Evolutionary conservation across 2,888 invertebrate species (phyloP).

Genomic region (Hipparchia semele): DNA sequence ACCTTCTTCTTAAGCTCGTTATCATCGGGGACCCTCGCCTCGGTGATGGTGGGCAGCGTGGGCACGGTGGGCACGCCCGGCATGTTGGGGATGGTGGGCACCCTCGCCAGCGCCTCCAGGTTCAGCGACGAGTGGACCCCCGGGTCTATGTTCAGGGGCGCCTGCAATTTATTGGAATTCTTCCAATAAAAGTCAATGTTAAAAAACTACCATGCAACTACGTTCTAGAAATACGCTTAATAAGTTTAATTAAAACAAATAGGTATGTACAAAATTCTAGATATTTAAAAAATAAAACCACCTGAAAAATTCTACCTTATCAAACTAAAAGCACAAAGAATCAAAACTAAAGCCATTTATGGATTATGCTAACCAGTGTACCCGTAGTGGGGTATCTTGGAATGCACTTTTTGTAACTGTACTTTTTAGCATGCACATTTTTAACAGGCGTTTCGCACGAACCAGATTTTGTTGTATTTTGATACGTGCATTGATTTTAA

Average conservation of each 20-base stretch:
- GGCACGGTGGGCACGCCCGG: slow-evolving; percentile 92
- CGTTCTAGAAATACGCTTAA: not conserved
- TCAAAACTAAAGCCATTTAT: no score
- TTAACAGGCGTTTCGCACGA: no score
- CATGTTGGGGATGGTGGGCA: slow-evolving; percentile 87
- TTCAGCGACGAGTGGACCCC: slow-evolving; percentile 97
- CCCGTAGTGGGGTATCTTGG: no score
- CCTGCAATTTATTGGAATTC: slow-evolving; percentile 52
- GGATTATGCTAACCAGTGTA: no score
- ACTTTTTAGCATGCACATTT: no score
- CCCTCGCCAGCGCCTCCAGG: slow-evolving; percentile 85
- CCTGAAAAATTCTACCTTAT: no score
- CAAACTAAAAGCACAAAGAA: no score
- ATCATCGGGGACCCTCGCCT: slow-evolving; percentile 88
- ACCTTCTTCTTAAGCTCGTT: slow-evolving; percentile 59
- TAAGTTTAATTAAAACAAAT: not conserved
- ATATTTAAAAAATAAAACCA: no score
- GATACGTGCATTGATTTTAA: no score
- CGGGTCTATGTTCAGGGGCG: slow-evolving; percentile 94
- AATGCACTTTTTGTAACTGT: no score
- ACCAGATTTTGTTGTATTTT: no score
- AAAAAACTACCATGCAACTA: not conserved
- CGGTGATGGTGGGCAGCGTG: slow-evolving; percentile 94
- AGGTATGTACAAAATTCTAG: not conserved
- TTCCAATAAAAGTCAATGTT: slow-evolving; percentile 11